Evolutionary conservation across 2,113 vertebrate species (phyloP), one percentile per base, ranked within the genome.

Genomic region (Erpornis zantholeuca): DNA sequence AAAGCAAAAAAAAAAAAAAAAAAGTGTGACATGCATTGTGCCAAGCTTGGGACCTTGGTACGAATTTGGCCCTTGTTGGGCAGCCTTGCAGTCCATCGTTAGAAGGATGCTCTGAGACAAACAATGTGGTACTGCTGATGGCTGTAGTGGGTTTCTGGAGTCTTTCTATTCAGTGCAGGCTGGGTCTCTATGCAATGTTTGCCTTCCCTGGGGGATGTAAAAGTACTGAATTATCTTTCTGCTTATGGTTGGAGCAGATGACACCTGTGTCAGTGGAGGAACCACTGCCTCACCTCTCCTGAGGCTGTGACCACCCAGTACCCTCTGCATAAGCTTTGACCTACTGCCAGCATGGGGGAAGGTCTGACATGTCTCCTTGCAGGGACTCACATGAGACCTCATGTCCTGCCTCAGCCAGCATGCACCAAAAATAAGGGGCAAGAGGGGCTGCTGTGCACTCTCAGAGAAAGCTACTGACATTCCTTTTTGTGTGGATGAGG

Each of bases 351-450:
- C 8, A 8, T 5, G 15, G 29, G 7, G 23, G 17, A 79, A 59
- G 25, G 14, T 27, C 23, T 84, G 42, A 42, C 10, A 8, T 24
- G 5, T 24, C 13, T 52, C 8, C 10, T 75, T 31, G 19, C 28
- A 73, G n/a, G 40, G 33, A 54, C 35, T 35, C 0, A 0, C 6
- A 4, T 19, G 31, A 49, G 36, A 60, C 45, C 17, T 68, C 10
- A 9, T 0, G 3, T 71, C 25, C 42, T 65, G n/a, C 19, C 28
- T 27, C 3, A 4, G 13, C 31, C 15, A 21, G 19, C 0, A 1
- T 22, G 16, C 15, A 10, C 13, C 0, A 2, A 69, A 72, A 73
- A 16, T 21, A 45, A 38, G 45, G 47, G 17, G 28, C 31, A 57
- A 36, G 25, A 49, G 36, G 52, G 13, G 22, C 50, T 90, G 25